A percentile compares a stretch with the other conserved stretches of the same genome.
These are phyloP conservation scores for Bemisia tabaci DNA, from an alignment of 1,140 invertebrate genomes.

Conservation along the genomic window DNA sequence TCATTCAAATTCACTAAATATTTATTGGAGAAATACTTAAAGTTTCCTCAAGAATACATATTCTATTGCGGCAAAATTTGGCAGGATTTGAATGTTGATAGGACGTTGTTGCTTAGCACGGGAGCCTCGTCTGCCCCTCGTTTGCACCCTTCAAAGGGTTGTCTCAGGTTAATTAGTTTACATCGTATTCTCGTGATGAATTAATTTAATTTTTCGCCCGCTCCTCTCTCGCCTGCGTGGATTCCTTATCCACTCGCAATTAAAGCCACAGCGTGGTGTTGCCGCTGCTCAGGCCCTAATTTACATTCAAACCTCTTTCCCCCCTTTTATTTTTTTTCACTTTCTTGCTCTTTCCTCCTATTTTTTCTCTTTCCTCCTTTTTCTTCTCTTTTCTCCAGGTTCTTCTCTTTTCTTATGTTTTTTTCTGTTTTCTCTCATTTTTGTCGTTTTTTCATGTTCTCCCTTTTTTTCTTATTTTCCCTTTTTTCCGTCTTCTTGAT, in stretches of 20 bases:
- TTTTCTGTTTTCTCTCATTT: not conserved
- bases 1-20: no score
- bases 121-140: no score
- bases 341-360: not conserved
- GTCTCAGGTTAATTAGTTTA: not conserved
- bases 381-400: not conserved
- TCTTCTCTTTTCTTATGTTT: no score
- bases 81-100: no score
- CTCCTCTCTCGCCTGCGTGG: not conserved
- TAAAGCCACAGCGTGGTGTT: no score
- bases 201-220: not conserved
- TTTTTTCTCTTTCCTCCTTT: not conserved
- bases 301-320: not conserved
- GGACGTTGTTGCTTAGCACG: no score
- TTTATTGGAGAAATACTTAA: no score
- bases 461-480: not conserved
- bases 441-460: not conserved
- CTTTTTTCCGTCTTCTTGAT: no score
- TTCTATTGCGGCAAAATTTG: no score
- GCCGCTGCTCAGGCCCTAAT: not conserved
- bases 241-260: no score
- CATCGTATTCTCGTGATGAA: not conserved
- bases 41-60: no score
- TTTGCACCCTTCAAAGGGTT: no score
- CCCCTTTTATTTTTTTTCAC: not conserved